Evolutionary conservation across 2,113 vertebrate species (phyloP).

Genomic region (Hyaena hyaena): DNA sequence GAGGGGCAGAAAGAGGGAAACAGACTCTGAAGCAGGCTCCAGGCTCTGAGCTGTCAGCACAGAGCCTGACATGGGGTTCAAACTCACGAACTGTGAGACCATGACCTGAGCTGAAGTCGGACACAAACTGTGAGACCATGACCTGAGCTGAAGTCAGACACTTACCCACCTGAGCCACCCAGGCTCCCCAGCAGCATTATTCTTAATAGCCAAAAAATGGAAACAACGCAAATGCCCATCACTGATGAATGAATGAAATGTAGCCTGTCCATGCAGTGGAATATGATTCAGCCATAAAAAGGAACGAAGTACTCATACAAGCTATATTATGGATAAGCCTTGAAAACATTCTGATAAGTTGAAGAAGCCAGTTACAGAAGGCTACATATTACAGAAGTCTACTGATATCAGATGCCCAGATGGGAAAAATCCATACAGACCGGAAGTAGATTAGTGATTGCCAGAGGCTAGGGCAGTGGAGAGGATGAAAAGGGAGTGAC

Average conservation of each 20-base stretch:
- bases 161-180: too few species aligned
- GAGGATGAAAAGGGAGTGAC: not conserved
- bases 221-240: not conserved
- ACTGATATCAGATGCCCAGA: not conserved
- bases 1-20: too few species aligned
- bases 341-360: not conserved
- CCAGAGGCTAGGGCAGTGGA: rapidly evolving
- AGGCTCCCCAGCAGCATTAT: not conserved
- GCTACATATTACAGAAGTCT: not conserved
- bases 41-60: too few species aligned
- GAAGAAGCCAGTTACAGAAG: constrained; percentile 15
- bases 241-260: not conserved
- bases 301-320: not conserved
- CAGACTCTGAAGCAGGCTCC: too few species aligned
- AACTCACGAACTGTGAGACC: too few species aligned
- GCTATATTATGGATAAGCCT: not conserved
- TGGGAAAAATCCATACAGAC: not conserved
- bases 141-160: too few species aligned
- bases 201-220: not conserved
- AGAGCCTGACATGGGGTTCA: too few species aligned
- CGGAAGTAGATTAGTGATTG: not conserved
- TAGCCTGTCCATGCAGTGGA: not conserved
- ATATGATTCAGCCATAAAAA: not conserved
- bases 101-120: too few species aligned
- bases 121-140: too few species aligned